Conservation (phyloP, 1,140 invertebrate species). For the Atta colombica region DNA sequence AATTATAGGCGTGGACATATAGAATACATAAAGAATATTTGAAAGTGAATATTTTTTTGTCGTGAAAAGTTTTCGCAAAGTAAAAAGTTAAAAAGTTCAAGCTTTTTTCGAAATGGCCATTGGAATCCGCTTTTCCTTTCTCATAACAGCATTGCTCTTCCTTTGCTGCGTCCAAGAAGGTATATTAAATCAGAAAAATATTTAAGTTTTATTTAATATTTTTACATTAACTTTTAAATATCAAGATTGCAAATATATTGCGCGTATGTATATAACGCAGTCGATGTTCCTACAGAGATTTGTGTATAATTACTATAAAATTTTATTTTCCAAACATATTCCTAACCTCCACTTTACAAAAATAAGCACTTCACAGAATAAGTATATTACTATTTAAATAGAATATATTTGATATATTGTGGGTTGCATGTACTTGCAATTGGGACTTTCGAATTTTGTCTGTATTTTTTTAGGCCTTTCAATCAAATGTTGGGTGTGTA, state of each 20-base stretch:
- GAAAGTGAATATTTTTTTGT: not conserved
- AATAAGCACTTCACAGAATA: slow-evolving; percentile 7
- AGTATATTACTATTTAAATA: slow-evolving; percentile 8
- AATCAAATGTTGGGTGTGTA: slow-evolving; percentile 97
- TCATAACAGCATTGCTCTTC: slow-evolving; percentile 44
- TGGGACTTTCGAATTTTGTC: not conserved
- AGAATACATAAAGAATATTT: slow-evolving; percentile 37
- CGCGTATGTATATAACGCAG: not conserved
- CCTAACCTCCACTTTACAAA: slow-evolving; percentile 38
- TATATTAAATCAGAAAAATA: slow-evolving; percentile 22
- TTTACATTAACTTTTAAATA: slow-evolving; percentile 15
- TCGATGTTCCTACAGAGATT: not conserved
- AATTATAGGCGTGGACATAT: slow-evolving; percentile 69
- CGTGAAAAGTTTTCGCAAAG: not conserved
- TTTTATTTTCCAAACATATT: not conserved
- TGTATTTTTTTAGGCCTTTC: slow-evolving; percentile 86
- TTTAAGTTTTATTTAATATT: not conserved
- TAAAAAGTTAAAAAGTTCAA: not conserved
- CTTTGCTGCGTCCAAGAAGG: slow-evolving; percentile 69
- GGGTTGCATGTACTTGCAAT: not conserved
- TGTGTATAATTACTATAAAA: not conserved
- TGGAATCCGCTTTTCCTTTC: not conserved
- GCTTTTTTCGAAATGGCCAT: slow-evolving; percentile 47
- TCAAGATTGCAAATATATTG: not conserved
- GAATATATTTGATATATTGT: not conserved